Conservation (phyloP, 2,888 invertebrate species). For the Alviniconcha strummeri region DNA sequence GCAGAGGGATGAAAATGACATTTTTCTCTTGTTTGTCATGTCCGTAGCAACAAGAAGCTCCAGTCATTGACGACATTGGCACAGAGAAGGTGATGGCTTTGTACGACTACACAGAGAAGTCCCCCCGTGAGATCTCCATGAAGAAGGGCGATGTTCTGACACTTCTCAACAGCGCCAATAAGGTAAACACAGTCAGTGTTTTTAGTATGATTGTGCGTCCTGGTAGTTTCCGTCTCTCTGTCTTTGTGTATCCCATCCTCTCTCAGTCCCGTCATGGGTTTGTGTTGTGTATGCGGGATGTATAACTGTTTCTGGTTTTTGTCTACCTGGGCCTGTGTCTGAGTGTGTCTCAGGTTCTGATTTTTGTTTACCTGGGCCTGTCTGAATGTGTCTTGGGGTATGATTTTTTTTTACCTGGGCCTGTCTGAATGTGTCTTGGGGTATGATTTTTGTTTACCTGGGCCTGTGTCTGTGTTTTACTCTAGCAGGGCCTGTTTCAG, state of each 20-base stretch:
- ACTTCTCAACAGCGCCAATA: slow-evolving; percentile 97
- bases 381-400: no score
- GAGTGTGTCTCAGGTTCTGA: background rate
- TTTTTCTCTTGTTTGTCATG: no score
- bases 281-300: background rate
- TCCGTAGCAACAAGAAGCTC: slow-evolving; percentile 92
- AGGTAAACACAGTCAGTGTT: slow-evolving; percentile 77
- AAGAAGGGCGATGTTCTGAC: slow-evolving; percentile 98
- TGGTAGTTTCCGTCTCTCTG: background rate
- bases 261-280: background rate
- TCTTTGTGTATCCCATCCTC: no score
- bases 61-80: slow-evolving; percentile 94
- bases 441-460: no score
- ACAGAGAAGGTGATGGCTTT: slow-evolving; percentile 98
- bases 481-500: no score
- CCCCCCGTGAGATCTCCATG: slow-evolving; percentile 99
- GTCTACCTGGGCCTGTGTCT: background rate
- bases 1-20: no score
- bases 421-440: no score
- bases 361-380: no score
- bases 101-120: slow-evolving; percentile 99
- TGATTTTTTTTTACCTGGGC: no score
- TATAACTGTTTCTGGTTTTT: background rate
- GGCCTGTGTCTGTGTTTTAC: no score
- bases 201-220: background rate